These are phyloP conservation scores for Scalopus aquaticus DNA, from an alignment of 2,113 vertebrate species.

Conservation along the genomic window DNA sequence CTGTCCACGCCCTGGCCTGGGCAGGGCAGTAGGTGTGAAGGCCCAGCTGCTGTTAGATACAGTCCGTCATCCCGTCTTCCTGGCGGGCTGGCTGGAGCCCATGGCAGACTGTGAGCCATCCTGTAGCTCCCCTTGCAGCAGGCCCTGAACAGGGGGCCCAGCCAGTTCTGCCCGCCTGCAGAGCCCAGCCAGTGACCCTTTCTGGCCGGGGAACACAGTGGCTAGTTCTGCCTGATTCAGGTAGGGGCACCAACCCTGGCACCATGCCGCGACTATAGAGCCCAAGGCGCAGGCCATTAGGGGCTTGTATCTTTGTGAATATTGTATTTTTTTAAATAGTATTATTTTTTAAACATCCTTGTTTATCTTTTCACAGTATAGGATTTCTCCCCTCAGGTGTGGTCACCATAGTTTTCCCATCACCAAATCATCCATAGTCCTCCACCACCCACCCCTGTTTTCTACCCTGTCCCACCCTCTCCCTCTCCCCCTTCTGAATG, in stretches of 20 bases:
- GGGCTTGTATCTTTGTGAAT: not conserved
- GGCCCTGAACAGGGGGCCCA: not conserved
- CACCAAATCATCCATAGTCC: too few relatives aligned
- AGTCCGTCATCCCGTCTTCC: not conserved
- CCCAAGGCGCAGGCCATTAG: not conserved
- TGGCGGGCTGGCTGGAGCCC: not conserved
- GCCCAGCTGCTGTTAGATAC: not conserved
- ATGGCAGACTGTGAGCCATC: not conserved
- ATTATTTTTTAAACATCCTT: too few relatives aligned
- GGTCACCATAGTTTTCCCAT: too few relatives aligned
- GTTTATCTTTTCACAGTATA: too few relatives aligned
- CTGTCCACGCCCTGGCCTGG: too few relatives aligned
- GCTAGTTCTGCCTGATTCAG: not conserved
- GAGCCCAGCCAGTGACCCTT: not conserved
- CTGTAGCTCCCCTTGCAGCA: not conserved
- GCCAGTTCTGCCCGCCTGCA: too few relatives aligned
- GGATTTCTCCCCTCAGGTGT: too few relatives aligned
- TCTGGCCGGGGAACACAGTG: not conserved
- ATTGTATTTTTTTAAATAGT: not conserved
- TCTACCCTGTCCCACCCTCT: too few relatives aligned
- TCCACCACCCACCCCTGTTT: too few relatives aligned
- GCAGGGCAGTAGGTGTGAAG: not conserved
- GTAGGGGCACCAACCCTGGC: not conserved
- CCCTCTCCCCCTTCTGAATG: too few relatives aligned
- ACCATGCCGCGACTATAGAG: not conserved